phyloP scores from a whole-genome alignment of 2,888 invertebrate species.

The Psylliodes chrysocephalus region DNA sequence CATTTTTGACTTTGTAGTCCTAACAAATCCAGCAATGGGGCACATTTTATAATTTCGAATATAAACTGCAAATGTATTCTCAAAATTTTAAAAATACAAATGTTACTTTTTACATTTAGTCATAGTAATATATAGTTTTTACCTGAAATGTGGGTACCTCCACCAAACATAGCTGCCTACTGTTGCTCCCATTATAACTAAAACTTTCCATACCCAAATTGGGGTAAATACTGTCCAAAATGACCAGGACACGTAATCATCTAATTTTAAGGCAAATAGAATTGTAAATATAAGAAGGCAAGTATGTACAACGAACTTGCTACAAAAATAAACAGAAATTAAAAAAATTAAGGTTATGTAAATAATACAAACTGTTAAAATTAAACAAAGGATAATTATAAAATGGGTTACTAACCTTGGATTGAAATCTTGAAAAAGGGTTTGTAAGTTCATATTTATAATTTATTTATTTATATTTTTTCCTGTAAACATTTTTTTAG shows the following conservation, averaged over 20 bases:
- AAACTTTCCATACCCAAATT: conserved; percentile 96
- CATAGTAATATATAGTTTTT: conserved; percentile 39
- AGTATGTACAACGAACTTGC: conserved; percentile 96
- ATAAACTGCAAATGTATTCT: too few species aligned
- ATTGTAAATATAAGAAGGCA: conserved; percentile 92
- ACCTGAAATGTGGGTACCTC: conserved; percentile 95
- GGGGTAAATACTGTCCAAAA: conserved; percentile 97
- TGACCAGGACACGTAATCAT: conserved; percentile 89
- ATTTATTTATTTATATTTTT: conserved; percentile 42
- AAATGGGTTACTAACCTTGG: conserved; percentile 73
- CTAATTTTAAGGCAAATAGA: conserved; percentile 89
- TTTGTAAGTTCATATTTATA: conserved; percentile 83
- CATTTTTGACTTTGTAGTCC: too few species aligned
- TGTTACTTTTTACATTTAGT: too few species aligned
- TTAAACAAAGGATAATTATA: neutral
- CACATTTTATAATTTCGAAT: too few species aligned
- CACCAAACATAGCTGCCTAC: conserved; percentile 97
- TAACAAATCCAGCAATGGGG: too few species aligned
- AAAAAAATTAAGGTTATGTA: neutral
- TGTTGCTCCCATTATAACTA: conserved; percentile 90
- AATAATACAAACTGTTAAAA: neutral
- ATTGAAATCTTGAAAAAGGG: conserved; percentile 91
- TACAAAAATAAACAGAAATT: conserved; percentile 66
- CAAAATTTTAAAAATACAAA: too few species aligned
- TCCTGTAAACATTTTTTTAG: conserved; percentile 30